Evolutionary conservation across 2,797 vertebrate species (phyloP), one percentile per base, ranked within the genome.

Genomic region (Phrynocephalus vlangalii): DNA sequence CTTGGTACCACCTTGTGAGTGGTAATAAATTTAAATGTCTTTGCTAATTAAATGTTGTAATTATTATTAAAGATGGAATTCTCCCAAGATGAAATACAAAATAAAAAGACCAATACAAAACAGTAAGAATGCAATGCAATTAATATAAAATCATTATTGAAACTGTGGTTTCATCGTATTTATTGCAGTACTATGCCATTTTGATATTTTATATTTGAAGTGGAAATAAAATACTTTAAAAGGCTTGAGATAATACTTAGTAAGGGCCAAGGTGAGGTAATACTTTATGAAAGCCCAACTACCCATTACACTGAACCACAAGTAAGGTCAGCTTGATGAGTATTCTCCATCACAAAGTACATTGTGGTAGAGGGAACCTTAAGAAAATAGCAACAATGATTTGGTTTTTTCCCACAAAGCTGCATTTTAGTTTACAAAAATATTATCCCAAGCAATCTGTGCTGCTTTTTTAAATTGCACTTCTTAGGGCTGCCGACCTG

Each of bases 371-470:
- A 1, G 11, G 24, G 33, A 15, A 26, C 24, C 33, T 67, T 26
- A 77, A 48, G 38, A 28, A 10, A 76, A 11, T 75, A 73, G 79
- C 83, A 88, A 78, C 52, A 89, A 92, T 75, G 3, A 56, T 82
- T 75, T 73, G 87, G 66, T 86, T 13, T 7, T 68, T 83, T 60
- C n/a, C n/a, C 24, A 10, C n/a, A 30, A 30, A 5, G 28, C 83
- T 38, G 22, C 50, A 30, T 18, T 3, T 91, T 77, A 88, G 18
- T n/a, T 73, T 70, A 90, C 1, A 91, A 77, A 91, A 91, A 11
- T 7, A 56, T 8, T 79, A 91, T 84, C 78, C 28, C 86, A 28
- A 86, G 89, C 33, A 94, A 91, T 86, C 26, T 33, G 82, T 86
- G 15, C 2, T 83, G 44, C 80, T 44, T 3, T 44, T 44, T 44